Percentiles rank a stretch among this genome's conserved stretches.
phyloP scores from a whole-genome alignment of 2,113 vertebrate species.

The Lampris incognitus region DNA sequence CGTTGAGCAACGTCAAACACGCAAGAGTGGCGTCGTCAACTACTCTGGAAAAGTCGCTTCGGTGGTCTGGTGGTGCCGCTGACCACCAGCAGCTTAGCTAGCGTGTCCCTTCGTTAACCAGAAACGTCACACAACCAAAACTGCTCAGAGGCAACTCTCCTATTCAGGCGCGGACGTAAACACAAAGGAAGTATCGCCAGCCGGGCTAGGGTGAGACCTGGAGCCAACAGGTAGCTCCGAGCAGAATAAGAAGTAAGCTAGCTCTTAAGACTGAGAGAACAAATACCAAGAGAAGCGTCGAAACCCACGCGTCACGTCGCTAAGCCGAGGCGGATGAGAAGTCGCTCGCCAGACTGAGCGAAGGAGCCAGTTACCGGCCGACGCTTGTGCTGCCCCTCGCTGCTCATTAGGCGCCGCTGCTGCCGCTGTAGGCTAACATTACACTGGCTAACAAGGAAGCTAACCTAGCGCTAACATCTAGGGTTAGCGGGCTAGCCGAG shows the following conservation, averaged over 20 bases:
- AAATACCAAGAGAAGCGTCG: not conserved
- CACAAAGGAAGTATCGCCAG: constrained; percentile 52
- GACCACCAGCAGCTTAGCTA: not conserved
- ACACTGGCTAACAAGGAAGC: constrained; percentile 54
- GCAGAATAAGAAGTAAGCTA: not conserved
- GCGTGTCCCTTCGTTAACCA: too few relatives aligned
- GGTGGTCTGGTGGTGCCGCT: too few relatives aligned
- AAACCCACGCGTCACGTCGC: constrained; percentile 7
- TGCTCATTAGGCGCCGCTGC: constrained; percentile 36
- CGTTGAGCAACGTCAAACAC: not conserved
- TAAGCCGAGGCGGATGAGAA: not conserved
- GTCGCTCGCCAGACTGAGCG: constrained; percentile 41
- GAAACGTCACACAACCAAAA: too few relatives aligned
- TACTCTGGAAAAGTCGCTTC: not conserved
- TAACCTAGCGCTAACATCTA: not conserved
- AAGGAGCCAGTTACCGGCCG: constrained; percentile 41
- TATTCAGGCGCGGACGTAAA: constrained; percentile 23
- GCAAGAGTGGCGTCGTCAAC: not conserved
- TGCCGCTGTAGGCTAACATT: constrained; percentile 11
- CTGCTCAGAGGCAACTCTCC: constrained; percentile 9
- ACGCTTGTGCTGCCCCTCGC: constrained; percentile 27
- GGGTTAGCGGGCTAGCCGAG: constrained; percentile 47
- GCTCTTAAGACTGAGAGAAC: not conserved
- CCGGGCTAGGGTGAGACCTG: constrained; percentile 18
- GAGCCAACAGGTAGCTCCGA: constrained; percentile 28